These are phyloP conservation scores for Zaprionus ghesquierei DNA, from an alignment of 1,140 invertebrate species.

Conservation along the genomic window DNA sequence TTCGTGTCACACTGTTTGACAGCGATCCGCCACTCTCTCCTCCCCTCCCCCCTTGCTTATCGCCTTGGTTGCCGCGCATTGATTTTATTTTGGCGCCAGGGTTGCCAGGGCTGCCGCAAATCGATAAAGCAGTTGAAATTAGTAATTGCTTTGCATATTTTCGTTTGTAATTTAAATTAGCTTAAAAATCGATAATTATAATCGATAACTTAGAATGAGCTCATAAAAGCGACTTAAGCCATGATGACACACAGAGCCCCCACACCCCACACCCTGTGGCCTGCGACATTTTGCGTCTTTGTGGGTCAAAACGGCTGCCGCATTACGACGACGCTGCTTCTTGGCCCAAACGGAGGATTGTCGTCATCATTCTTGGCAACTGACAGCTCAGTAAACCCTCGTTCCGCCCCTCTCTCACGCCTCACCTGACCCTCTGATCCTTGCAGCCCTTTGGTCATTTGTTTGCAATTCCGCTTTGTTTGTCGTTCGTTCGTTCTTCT, in stretches of 20 bases:
- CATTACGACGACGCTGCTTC: constrained; percentile 22
- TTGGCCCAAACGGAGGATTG: not conserved
- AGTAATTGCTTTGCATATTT: not conserved
- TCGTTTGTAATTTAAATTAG: not conserved
- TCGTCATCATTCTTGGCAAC: constrained; percentile 33
- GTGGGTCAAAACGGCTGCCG: constrained; percentile 64
- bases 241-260: constrained; percentile 18
- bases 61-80: constrained; percentile 36
- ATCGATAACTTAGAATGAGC: constrained; percentile 28
- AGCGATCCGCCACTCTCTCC: not conserved
- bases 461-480: constrained; percentile 25
- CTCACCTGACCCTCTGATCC: not conserved
- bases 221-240: constrained; percentile 21
- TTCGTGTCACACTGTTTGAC: constrained; percentile 58
- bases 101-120: constrained; percentile 16
- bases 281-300: constrained; percentile 50
- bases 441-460: not conserved
- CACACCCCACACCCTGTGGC: not conserved
- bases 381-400: constrained; percentile 7
- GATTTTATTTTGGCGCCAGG: constrained; percentile 47
- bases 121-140: constrained; percentile 5
- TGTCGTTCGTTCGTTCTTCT: not conserved
- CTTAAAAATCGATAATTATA: not conserved
- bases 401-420: not conserved
- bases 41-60: not conserved